These are phyloP conservation scores for Corapipo altera DNA, from an alignment of 2,113 vertebrate species.

Conservation along the genomic window DNA sequence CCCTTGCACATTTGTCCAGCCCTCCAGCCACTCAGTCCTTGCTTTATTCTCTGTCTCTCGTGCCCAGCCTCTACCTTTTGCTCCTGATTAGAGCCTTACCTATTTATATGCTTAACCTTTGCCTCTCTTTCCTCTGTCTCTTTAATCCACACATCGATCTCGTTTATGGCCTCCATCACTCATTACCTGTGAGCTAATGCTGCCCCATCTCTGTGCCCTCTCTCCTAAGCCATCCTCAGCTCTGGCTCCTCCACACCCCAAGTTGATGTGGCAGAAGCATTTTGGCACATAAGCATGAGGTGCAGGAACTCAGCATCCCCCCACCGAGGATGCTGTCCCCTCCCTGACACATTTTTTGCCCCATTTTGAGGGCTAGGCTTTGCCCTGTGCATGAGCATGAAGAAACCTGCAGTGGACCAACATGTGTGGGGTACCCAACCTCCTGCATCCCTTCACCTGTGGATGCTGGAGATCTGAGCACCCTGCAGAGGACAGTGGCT, in stretches of 20 bases:
- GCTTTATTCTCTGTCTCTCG: neutral
- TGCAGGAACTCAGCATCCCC: neutral
- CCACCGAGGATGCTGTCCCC: neutral
- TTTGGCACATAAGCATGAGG: neutral
- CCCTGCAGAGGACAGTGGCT: neutral
- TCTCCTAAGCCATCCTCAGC: neutral
- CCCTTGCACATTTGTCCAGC: neutral
- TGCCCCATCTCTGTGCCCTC: neutral
- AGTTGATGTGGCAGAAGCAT: too few species aligned
- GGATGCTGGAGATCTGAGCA: accelerated
- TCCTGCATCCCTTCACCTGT: neutral
- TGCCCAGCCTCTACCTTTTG: neutral
- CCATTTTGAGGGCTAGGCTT: neutral
- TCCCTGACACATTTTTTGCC: neutral
- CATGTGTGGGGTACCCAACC: accelerated
- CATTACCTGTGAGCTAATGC: neutral
- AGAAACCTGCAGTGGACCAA: neutral
- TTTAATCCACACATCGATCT: conserved; percentile 47
- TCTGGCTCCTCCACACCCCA: too few species aligned
- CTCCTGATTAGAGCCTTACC: neutral
- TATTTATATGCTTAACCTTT: conserved; percentile 25
- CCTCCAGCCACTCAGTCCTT: neutral
- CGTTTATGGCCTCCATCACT: neutral
- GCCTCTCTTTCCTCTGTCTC: neutral
- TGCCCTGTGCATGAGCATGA: neutral